phyloP scores from a whole-genome alignment of 2,113 vertebrate species.

The Sapayoa aenigma region DNA sequence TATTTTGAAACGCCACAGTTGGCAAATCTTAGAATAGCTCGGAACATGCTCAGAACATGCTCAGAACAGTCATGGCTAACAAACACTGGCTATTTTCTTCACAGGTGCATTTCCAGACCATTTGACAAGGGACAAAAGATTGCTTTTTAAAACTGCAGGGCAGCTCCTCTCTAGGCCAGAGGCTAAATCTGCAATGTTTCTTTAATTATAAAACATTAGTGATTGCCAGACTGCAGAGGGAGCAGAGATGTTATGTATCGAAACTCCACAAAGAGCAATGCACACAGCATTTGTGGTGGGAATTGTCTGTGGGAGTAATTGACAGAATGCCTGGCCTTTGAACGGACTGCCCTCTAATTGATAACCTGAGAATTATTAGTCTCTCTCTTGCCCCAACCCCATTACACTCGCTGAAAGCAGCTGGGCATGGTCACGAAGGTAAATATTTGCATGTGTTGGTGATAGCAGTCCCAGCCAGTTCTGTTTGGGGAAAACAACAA shows the following conservation, averaged over 20 bases:
- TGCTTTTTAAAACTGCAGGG: neutral
- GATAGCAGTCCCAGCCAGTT: neutral
- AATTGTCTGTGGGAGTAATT: neutral
- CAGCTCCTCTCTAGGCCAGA: neutral
- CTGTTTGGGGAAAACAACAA: slow-evolving; percentile 14
- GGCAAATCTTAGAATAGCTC: neutral
- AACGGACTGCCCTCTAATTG: neutral
- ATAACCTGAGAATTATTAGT: neutral
- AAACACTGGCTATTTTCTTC: neutral
- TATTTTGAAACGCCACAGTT: neutral
- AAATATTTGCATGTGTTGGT: neutral
- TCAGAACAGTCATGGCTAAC: neutral
- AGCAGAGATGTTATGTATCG: neutral
- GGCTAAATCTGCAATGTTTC: neutral
- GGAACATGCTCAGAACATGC: neutral
- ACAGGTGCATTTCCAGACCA: neutral
- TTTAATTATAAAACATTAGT: neutral
- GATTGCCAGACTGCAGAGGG: neutral
- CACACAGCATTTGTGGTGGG: neutral
- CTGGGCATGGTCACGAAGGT: neutral
- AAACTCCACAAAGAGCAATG: neutral
- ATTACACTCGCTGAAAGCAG: neutral
- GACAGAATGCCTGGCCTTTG: neutral
- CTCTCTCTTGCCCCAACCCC: neutral
- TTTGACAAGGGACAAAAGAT: neutral